Evolutionary conservation across 2,888 invertebrate genomes (phyloP), one percentile per base, ranked within the genome.

Genomic region (Cataglyphis rosenhaueri): DNA sequence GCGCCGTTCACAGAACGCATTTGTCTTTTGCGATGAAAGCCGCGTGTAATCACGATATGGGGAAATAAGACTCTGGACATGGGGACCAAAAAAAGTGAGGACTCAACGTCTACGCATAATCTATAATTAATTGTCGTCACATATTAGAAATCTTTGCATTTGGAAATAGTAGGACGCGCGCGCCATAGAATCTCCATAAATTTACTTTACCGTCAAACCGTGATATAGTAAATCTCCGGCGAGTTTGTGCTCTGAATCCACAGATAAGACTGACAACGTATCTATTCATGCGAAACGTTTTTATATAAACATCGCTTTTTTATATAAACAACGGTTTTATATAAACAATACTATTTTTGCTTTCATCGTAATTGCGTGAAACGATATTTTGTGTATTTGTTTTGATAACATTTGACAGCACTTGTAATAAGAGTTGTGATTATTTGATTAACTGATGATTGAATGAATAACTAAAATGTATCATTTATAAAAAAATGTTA

Each of bases 121-220:
- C 83, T 59, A 85, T 89, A 90, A 90, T 90, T 90, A 90, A 90
- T 90, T 86, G 88, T 89, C 87, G 86, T 89, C 84, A 82, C 84
- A 78, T 89, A 86, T 81, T 83, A 86, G 82, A 84, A 84, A 86
- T 88, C 90, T 90, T 90, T 90, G 85, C 84, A 86, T 90, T 89
- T 86, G 84, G 87, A 84, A 82, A 83, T 86, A 86, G 82, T 85
- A 84, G 8, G 9, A 84, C 82, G 74, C 82, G 79, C 78, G 79
- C 73, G 82, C 84, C 84, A 83, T 86, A 85, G 87, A 81, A 85
- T 84, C 66, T 68, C 82, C 81, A 87, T 89, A 89, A 89, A 89
- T 89, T 52, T 52, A 52, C 86, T 87, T 81, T 75, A 38, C 66
- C 79, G 88, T 87, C 89, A 88, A 88, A 87, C 78, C 78, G 81